Percentiles rank a stretch among this genome's conserved stretches.
These are phyloP conservation scores for Kryptopterus vitreolus DNA, from an alignment of 2,797 vertebrate genomes.

Conservation along the genomic window DNA sequence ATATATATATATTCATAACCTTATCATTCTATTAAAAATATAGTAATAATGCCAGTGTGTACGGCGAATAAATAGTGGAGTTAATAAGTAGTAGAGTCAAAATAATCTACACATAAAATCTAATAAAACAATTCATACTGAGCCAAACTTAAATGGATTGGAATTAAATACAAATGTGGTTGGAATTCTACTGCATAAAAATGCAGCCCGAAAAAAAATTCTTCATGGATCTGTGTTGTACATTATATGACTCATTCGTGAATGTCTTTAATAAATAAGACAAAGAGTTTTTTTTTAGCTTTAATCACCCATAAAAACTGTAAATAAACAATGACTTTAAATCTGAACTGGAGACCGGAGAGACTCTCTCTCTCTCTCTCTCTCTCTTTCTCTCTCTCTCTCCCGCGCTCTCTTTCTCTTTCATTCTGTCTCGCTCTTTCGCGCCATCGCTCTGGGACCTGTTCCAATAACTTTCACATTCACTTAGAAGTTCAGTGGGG, in stretches of 20 bases:
- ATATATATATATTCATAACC: background rate
- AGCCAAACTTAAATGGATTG: background rate
- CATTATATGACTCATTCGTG: background rate
- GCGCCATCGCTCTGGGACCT: background rate
- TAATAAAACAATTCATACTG: background rate
- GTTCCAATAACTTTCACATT: background rate
- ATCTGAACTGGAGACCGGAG: background rate
- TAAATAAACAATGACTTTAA: slow-evolving; percentile 1
- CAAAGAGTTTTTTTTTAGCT: background rate
- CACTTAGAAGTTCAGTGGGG: slow-evolving; percentile 1
- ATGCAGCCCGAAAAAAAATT: background rate
- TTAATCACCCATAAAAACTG: background rate
- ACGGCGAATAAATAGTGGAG: background rate
- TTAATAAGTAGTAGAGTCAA: too few relatives aligned
- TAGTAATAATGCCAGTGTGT: background rate
- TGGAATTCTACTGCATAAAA: background rate
- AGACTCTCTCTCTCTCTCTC: background rate
- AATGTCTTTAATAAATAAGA: slow-evolving; percentile 1
- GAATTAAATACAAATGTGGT: background rate
- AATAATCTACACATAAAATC: background rate
- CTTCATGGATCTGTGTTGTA: background rate
- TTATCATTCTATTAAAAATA: too few relatives aligned
- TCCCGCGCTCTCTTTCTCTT: background rate
- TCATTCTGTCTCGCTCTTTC: background rate
- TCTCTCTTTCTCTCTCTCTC: background rate